Conservation (phyloP, 2,888 invertebrate genomes). For the Acanthococcus lagerstroemiae region DNA sequence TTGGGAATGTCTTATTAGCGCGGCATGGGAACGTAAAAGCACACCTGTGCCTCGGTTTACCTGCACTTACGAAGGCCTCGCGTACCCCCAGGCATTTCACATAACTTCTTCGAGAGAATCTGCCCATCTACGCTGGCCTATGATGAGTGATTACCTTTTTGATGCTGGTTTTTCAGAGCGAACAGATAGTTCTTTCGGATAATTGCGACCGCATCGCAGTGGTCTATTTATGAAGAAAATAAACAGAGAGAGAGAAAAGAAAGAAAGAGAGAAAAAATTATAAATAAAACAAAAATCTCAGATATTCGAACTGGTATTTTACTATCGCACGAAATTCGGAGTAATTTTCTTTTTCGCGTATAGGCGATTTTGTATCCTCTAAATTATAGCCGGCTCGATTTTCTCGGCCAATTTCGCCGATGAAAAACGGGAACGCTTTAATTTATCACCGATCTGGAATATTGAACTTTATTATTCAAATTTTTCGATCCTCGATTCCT, state of each 20-base stretch:
- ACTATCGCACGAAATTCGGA: not conserved
- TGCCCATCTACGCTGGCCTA: conserved; percentile 26
- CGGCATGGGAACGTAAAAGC: conserved; percentile 28
- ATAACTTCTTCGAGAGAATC: conserved; percentile 30
- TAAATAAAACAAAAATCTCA: too few relatives aligned
- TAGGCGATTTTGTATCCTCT: not conserved
- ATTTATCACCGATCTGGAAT: not conserved
- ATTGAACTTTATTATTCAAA: not conserved
- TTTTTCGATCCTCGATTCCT: not conserved
- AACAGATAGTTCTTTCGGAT: not conserved
- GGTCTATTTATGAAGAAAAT: conserved; percentile 31
- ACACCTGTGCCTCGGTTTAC: conserved; percentile 30
- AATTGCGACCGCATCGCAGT: conserved; percentile 28
- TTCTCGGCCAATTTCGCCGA: not conserved
- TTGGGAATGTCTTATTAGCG: conserved; percentile 31
- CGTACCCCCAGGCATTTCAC: conserved; percentile 27
- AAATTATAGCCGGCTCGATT: not conserved
- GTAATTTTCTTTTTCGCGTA: not conserved
- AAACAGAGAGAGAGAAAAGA: conserved; percentile 27
- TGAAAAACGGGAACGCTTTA: not conserved
- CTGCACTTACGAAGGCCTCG: conserved; percentile 29
- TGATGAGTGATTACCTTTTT: conserved; percentile 29
- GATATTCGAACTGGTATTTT: not conserved
- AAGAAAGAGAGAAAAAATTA: conserved; percentile 18
- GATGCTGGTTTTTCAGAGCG: conserved; percentile 14